These are phyloP conservation scores for Itoplectis maculator DNA, from an alignment of 2,888 invertebrate species.

Conservation along the genomic window DNA sequence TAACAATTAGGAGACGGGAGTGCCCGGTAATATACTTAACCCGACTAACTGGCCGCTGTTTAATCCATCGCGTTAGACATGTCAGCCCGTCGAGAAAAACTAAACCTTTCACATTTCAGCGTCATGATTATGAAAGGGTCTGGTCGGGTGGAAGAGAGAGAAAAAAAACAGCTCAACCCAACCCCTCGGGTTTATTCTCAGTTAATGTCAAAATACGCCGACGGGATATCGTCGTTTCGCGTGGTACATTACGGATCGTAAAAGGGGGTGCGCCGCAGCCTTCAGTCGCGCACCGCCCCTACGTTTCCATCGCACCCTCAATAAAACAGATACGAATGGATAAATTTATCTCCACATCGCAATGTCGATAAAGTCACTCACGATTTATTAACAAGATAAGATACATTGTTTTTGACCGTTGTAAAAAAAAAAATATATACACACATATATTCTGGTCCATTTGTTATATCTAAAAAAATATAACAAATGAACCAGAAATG, in stretches of 20 bases:
- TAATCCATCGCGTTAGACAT: neutral
- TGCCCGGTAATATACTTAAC: conserved; percentile 4
- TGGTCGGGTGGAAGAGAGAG: conserved; percentile 39
- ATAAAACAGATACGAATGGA: conserved; percentile 1
- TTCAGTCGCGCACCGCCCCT: conserved; percentile 10
- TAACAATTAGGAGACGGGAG: conserved; percentile 26
- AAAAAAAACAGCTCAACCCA: conserved; percentile 5
- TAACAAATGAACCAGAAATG: too few relatives aligned
- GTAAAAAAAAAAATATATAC: neutral
- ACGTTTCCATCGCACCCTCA: neutral
- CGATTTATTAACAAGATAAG: neutral
- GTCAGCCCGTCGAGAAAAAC: conserved; percentile 1
- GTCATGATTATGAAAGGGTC: conserved; percentile 49
- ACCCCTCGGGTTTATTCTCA: conserved; percentile 34
- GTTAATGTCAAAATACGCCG: conserved; percentile 27
- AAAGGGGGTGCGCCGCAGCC: conserved; percentile 21
- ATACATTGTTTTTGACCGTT: neutral
- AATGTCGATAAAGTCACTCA: neutral
- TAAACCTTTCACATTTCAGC: conserved; percentile 31
- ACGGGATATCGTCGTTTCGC: conserved; percentile 38
- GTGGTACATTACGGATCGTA: conserved; percentile 25
- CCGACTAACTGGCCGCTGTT: too few relatives aligned
- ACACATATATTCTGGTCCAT: neutral
- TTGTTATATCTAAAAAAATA: too few relatives aligned
- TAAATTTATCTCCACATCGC: neutral